A percentile compares a stretch with the other conserved stretches of the same genome.
Conservation (phyloP, 1,140 invertebrate species). For the Littorina saxatilis region DNA sequence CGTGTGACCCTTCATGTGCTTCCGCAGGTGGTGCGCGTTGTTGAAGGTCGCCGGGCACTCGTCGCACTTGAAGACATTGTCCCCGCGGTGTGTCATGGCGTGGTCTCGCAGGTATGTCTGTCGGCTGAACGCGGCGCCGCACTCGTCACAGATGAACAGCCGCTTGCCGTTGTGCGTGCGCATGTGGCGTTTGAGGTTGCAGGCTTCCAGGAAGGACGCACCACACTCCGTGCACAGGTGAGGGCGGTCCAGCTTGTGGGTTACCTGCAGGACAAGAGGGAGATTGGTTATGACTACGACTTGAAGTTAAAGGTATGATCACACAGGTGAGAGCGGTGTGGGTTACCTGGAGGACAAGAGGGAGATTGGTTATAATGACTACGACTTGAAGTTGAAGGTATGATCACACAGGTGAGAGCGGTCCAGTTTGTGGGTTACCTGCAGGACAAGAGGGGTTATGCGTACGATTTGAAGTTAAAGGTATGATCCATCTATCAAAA, state of each 20-base stretch:
- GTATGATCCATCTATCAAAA: no score
- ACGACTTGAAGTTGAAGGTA: no score
- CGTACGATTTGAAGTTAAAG: no score
- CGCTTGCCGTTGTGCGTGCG: constrained; percentile 34
- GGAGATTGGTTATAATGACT: no score
- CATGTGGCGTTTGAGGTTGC: constrained; percentile 36
- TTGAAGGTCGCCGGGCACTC: constrained; percentile 85
- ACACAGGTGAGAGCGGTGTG: no score
- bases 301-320: no score
- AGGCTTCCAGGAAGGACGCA: constrained; percentile 73
- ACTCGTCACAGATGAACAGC: constrained; percentile 36
- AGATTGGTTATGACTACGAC: no score
- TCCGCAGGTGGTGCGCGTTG: constrained; percentile 84
- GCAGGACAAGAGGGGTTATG: no score
- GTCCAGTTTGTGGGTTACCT: no score
- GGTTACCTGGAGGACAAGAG: no score
- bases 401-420: no score
- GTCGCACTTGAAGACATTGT: constrained; percentile 66
- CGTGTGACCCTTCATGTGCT: constrained; percentile 44
- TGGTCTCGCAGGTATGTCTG: constrained; percentile 81
- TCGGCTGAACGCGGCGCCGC: constrained; percentile 37
- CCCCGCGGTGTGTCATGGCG: constrained; percentile 75
- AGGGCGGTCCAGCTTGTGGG: constrained; percentile 89
- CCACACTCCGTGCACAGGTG: constrained; percentile 77
- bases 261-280: no score